These are phyloP conservation scores for Leptinotarsa undecemlineata DNA, from an alignment of 1,140 invertebrate genomes.

Conservation along the genomic window DNA sequence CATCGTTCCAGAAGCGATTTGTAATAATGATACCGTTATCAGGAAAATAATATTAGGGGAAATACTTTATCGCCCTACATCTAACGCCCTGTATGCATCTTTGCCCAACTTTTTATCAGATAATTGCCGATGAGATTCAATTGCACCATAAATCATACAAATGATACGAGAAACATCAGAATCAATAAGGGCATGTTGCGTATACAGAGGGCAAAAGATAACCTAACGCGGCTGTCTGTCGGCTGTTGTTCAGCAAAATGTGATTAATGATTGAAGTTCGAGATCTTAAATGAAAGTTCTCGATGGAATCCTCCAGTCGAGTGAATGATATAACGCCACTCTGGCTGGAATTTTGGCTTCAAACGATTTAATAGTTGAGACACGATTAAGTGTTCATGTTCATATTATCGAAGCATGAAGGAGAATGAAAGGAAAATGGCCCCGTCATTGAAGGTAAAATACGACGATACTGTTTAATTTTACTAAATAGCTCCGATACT, in stretches of 20 bases:
- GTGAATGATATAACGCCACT: background rate
- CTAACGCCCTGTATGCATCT: background rate
- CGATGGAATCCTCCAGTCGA: background rate
- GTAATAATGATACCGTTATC: too few species aligned
- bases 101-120: background rate
- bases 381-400: too few species aligned
- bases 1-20: too few species aligned
- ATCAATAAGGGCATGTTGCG: background rate
- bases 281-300: background rate
- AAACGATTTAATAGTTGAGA: background rate
- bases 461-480: too few species aligned
- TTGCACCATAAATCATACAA: background rate
- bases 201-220: background rate
- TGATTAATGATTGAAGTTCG: conserved; percentile 2
- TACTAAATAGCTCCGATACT: too few species aligned
- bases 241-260: background rate
- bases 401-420: too few species aligned
- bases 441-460: too few species aligned
- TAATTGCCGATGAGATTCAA: background rate
- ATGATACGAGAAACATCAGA: background rate
- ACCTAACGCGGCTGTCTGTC: background rate
- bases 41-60: too few species aligned
- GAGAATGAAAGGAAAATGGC: too few species aligned
- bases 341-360: background rate
- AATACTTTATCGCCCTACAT: too few species aligned